These are phyloP conservation scores for Drosophila paulistorum DNA, from an alignment of 1,140 invertebrate species.

Conservation along the genomic window DNA sequence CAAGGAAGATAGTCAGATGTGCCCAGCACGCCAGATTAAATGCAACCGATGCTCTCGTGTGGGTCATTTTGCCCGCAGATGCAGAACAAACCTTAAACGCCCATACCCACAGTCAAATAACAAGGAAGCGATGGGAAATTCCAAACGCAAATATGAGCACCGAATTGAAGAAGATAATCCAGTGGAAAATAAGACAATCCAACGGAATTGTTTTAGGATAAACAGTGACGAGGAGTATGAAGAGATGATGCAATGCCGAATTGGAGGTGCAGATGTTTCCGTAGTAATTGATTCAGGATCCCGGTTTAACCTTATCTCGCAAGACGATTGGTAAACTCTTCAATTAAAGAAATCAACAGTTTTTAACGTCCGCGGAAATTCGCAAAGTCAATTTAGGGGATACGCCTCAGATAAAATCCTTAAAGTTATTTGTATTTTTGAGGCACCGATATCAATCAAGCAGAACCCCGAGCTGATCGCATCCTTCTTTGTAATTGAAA, in stretches of 20 bases:
- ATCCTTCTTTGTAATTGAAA: conserved; percentile 25
- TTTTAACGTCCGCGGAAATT: conserved; percentile 11
- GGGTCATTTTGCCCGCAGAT: conserved; percentile 8
- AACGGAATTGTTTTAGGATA: no score
- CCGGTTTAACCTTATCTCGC: conserved; percentile 7
- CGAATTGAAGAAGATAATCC: not conserved
- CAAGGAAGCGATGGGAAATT: not conserved
- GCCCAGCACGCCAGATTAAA: conserved; percentile 8
- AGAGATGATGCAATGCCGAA: conserved; percentile 19
- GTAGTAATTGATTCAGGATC: conserved; percentile 26
- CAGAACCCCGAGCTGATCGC: conserved; percentile 17
- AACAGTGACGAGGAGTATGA: conserved; percentile 2
- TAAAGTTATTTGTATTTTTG: no score
- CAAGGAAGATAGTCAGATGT: conserved; percentile 2
- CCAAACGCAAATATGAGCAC: not conserved
- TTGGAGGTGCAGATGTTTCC: conserved; percentile 6
- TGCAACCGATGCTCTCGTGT: conserved; percentile 19
- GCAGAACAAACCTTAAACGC: conserved; percentile 8
- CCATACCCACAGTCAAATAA: not conserved
- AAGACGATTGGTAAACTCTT: conserved; percentile 14
- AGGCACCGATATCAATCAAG: conserved; percentile 15
- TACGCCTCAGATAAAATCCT: no score
- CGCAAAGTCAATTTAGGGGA: not conserved
- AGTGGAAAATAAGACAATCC: conserved; percentile 1
- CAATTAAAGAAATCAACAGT: conserved; percentile 10